Evolutionary conservation across 1,140 invertebrate genomes (phyloP), one percentile per base, ranked within the genome.

Genomic region (Cyclargus thomasi): DNA sequence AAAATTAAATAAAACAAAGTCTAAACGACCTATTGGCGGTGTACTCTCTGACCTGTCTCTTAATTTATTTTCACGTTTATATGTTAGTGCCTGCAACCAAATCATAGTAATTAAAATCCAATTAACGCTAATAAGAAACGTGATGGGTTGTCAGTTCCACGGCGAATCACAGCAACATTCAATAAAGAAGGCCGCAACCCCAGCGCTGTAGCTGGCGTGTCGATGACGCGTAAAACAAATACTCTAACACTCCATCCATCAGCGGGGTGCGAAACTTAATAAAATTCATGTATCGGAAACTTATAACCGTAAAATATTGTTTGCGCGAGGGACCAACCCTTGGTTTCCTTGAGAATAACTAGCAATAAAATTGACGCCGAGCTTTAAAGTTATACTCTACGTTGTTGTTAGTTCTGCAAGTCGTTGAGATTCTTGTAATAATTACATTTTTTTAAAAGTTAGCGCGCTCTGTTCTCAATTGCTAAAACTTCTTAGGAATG

Each of bases 241-340:
- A 83, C 78, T 73, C 73, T 73, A 80, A 81, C 82, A 85, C 81
- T 81, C 76, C 78, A 84, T 82, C 82, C 81, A 72, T 81, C 82
- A 84, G 76, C 62, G 74, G 84, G 82, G 85, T 76, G 80, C 74
- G 76, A 80, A 79, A 87, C 78, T 88, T 90, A 90, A 90, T 90
- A 90, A 88, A 90, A 90, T 90, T 90, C 87, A 90, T 90, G 86
- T 90, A 87, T 90, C 81, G 87, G 86, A 88, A 90, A 90, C 80
- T 87, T 87, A 90, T 86, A 81, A 79, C 80, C 79, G 80, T 85
- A 76, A 86, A 86, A 88, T 86, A 87, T 90, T 85, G 84, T 84
- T 82, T 78, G 79, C 63, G 63, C 65, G 68, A 83, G 84, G 84
- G 83, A 70, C 71, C 79, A 83, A 86, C 85, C 85, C 84, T 82